phyloP scores from a whole-genome alignment of 2,797 vertebrate genomes.

The Lepus townsendii region DNA sequence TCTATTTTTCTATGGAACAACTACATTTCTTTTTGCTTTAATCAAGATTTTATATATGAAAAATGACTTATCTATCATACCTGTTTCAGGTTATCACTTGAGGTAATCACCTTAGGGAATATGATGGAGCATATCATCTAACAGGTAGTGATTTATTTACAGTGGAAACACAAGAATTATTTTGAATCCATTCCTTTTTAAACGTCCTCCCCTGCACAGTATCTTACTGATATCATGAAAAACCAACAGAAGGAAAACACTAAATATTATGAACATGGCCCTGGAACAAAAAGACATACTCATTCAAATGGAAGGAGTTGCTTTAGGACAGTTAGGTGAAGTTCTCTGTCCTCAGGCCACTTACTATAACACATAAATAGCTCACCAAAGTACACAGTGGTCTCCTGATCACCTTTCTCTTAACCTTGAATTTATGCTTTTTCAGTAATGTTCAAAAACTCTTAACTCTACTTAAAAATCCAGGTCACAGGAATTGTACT shows the following conservation, averaged over 20 bases:
- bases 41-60: neutral
- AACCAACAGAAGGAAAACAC: neutral
- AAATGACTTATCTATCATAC: neutral
- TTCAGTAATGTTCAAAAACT: neutral
- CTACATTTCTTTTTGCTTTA: neutral
- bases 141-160: neutral
- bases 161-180: neutral
- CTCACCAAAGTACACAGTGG: neutral
- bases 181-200: slow-evolving; percentile 22
- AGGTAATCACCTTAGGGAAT: neutral
- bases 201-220: neutral
- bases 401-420: neutral
- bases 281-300: neutral
- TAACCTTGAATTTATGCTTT: neutral
- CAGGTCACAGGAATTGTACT: neutral
- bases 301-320: neutral
- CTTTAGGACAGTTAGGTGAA: neutral
- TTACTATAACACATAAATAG: too few relatives aligned
- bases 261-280: neutral
- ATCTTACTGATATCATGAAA: neutral
- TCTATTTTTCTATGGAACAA: neutral
- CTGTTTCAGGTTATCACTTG: neutral
- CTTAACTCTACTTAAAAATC: neutral
- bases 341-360: neutral
- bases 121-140: neutral